These are phyloP conservation scores for Gnathonemus longibarbis DNA, from an alignment of 2,113 vertebrate species.

Conservation along the genomic window DNA sequence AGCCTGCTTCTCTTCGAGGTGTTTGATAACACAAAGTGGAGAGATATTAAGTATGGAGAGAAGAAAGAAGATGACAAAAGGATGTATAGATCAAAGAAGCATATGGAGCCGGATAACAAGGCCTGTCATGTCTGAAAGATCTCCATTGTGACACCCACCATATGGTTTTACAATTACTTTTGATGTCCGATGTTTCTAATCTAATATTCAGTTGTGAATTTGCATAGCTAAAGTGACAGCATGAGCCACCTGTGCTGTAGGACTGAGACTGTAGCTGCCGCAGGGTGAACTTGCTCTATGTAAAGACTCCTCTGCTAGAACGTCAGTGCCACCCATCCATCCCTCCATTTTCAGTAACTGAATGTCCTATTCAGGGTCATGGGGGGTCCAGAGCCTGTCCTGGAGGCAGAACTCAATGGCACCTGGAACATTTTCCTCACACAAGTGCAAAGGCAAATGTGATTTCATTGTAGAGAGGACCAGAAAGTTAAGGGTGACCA, in stretches of 20 bases:
- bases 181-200: constrained; percentile 1
- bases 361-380: neutral
- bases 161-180: constrained; percentile 33
- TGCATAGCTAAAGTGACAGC: neutral
- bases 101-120: constrained; percentile 35
- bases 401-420: neutral
- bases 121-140: constrained; percentile 26
- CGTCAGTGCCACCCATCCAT: neutral
- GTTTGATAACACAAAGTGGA: constrained; percentile 8
- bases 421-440: neutral
- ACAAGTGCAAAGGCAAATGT: neutral
- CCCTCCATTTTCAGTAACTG: neutral
- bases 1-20: constrained; percentile 13
- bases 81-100: constrained; percentile 23
- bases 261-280: neutral
- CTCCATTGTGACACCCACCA: constrained; percentile 27
- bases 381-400: neutral
- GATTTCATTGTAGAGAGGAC: neutral
- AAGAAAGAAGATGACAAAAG: constrained; percentile 17
- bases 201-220: neutral
- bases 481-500: neutral
- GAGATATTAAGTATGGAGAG: neutral
- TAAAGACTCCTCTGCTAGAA: neutral
- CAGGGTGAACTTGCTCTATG: neutral
- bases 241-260: neutral